These are phyloP conservation scores for Indicator indicator DNA, from an alignment of 2,113 vertebrate species.

Conservation along the genomic window DNA sequence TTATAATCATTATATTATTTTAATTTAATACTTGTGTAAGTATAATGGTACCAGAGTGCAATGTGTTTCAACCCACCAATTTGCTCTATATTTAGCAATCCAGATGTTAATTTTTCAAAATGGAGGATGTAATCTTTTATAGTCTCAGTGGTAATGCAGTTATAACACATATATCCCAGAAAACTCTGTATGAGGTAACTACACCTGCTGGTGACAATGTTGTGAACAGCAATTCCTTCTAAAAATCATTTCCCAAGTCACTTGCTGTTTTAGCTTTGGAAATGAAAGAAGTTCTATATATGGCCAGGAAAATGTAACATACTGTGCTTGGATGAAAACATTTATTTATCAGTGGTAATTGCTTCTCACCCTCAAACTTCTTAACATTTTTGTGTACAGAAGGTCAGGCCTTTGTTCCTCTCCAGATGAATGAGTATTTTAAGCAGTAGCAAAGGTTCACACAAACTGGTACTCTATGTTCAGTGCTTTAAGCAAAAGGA, in stretches of 20 bases:
- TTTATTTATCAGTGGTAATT: background rate
- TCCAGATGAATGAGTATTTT: background rate
- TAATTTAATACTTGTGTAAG: background rate
- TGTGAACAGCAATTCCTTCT: background rate
- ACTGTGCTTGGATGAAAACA: background rate
- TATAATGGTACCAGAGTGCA: background rate
- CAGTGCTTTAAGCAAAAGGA: background rate
- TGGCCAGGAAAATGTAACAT: background rate
- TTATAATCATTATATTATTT: background rate
- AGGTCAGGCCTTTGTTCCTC: background rate
- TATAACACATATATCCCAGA: background rate
- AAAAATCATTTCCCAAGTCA: background rate
- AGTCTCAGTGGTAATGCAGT: background rate
- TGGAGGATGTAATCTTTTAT: background rate
- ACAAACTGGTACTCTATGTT: background rate
- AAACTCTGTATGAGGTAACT: background rate
- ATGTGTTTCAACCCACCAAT: background rate
- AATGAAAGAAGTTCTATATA: background rate
- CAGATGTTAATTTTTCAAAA: conserved; percentile 17
- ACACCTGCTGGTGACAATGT: background rate
- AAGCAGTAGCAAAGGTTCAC: background rate
- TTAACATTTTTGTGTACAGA: background rate
- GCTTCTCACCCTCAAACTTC: background rate
- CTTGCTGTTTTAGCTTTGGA: background rate
- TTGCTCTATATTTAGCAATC: background rate